Evolutionary conservation across 1,140 invertebrate genomes (phyloP), one percentile per base, ranked within the genome.

Genomic region (Lutraria rhynchaena): DNA sequence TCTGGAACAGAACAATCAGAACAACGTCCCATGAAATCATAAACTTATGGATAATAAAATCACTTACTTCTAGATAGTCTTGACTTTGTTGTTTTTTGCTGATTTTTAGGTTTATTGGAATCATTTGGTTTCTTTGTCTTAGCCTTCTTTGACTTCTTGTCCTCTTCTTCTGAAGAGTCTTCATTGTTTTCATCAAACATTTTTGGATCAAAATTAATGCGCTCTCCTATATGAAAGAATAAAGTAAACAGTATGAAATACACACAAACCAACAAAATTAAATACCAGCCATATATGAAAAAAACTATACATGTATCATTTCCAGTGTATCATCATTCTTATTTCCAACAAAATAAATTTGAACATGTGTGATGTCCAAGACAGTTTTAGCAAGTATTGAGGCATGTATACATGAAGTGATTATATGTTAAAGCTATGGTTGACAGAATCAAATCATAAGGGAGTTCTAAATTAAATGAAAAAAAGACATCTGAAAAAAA

Each of bases 71-170:
- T 67, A 22, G 15, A 11, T 13, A 17, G 3, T 61, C 33, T 65
- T n/a, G 33, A 41, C 53, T 58, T 35, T 44, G 31, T 65, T 13
- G 49, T 7, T 24, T 55, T 60, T 55, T 69, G 4, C 27, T 41
- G 4, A 22, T 44, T 46, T 22, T 65, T 44, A 11, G 15, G 17
- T 22, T 27, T 19, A 4, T 65, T 44, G n/a, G n/a, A n/a, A n/a
- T n/a, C n/a, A n/a, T n/a, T 69, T 76, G 5, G 29, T 57, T 71
- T 49, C 35, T 67, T 70, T 61, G 33, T 29, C 46, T 51, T 74
- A 29, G 58, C 58, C 53, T 65, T 57, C 58, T 57, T 44, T 75
- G 13, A 46, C 33, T 70, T 46, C 49, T 60, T 41, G 19, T 76
- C 63, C 37, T 55, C 61, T 24, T 81, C 53, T n/a, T 61, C 65